These are phyloP conservation scores for Acanthornis magna DNA, from an alignment of 2,797 vertebrate species.

Conservation along the genomic window DNA sequence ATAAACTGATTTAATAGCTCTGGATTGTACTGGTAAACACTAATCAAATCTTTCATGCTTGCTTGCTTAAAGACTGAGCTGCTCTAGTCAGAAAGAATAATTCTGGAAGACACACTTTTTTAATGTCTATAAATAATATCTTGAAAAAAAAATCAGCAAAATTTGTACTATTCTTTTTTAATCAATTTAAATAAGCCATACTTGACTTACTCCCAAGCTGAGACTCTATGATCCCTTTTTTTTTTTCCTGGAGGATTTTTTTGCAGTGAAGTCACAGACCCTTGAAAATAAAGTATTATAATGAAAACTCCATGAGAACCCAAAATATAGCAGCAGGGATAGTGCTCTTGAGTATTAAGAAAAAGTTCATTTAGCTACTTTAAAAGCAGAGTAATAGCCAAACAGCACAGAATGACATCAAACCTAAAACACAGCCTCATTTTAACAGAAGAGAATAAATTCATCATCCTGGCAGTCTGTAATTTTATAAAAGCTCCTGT, in stretches of 20 bases:
- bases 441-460: conserved; percentile 38
- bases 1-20: background rate
- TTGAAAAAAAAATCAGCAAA: background rate
- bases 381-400: background rate
- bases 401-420: background rate
- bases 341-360: background rate
- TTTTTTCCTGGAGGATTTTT: background rate
- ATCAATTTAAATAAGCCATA: background rate
- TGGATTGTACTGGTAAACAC: background rate
- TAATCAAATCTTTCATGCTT: background rate
- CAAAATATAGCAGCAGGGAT: background rate
- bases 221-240: background rate
- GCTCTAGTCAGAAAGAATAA: background rate
- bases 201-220: background rate
- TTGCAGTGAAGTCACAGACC: background rate
- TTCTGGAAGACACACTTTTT: background rate
- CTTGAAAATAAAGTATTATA: background rate
- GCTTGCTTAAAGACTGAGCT: background rate
- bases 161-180: background rate
- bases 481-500: conserved; percentile 28
- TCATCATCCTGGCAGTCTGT: conserved; percentile 24
- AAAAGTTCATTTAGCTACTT: background rate
- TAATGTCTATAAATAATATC: background rate
- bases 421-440: background rate
- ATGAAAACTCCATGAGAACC: background rate